These are phyloP conservation scores for Strix aluco DNA, from an alignment of 2,113 vertebrate species.

Conservation along the genomic window DNA sequence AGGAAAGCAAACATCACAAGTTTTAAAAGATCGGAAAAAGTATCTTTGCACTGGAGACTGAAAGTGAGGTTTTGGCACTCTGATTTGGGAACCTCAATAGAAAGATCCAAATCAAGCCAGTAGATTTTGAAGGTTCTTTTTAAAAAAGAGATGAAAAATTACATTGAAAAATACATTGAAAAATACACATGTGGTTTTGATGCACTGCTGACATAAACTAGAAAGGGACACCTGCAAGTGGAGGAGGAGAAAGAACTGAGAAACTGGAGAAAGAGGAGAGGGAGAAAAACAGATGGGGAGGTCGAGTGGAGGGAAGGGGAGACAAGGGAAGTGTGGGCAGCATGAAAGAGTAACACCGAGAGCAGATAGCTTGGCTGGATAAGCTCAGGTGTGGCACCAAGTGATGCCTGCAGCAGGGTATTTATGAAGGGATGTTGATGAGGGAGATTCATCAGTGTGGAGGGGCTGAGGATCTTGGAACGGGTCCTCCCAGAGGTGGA, in stretches of 20 bases:
- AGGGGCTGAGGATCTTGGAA: not conserved
- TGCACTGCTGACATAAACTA: not conserved
- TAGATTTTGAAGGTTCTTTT: not conserved
- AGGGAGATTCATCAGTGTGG: not conserved
- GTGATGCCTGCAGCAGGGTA: not conserved
- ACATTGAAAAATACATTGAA: too few relatives aligned
- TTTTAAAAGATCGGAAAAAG: not conserved
- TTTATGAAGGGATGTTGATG: not conserved
- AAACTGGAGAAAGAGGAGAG: not conserved
- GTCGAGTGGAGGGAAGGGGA: not conserved
- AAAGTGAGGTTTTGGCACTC: not conserved
- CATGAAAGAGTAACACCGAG: not conserved
- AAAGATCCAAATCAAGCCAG: not conserved
- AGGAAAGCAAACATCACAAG: not conserved
- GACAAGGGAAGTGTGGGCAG: not conserved
- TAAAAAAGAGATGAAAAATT: too few relatives aligned
- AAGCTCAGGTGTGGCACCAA: not conserved
- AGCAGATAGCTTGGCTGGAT: not conserved
- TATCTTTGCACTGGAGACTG: not conserved
- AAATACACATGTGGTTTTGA: not conserved
- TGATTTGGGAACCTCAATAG: not conserved
- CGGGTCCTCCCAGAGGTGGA: not conserved
- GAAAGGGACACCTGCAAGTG: not conserved
- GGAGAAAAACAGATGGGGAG: not conserved
- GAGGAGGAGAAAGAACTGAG: not conserved